Conservation (phyloP, 2,797 vertebrate genomes). For the Tympanoctomys barrerae region DNA sequence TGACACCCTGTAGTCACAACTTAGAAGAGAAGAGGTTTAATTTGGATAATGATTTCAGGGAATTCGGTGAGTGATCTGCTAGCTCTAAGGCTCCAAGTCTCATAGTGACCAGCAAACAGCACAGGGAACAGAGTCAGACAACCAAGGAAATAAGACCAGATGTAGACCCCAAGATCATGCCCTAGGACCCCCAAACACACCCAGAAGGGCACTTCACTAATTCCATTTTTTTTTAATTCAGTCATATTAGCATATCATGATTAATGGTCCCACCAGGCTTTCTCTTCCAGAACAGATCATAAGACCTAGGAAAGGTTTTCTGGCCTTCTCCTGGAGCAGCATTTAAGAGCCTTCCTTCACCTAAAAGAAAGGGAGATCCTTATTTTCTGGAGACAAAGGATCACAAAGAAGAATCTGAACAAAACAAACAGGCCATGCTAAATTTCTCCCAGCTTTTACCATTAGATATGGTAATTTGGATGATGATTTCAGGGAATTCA, state of each 20-base stretch:
- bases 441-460: not conserved
- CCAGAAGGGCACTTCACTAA: not conserved
- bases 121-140: not conserved
- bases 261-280: not conserved
- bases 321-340: not conserved
- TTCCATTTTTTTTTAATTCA: not conserved
- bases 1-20: not conserved
- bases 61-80: not conserved
- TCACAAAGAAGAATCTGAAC: not conserved
- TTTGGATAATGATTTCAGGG: not conserved
- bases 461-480: not conserved
- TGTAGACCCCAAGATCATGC: not conserved
- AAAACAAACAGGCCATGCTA: not conserved
- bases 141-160: not conserved
- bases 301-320: not conserved
- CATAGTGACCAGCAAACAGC: not conserved
- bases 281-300: not conserved
- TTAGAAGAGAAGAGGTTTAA: not conserved
- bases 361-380: not conserved
- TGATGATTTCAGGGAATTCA: not conserved
- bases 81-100: not conserved
- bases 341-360: not conserved
- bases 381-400: not conserved
- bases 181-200: not conserved
- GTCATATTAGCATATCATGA: not conserved